Conservation (phyloP, 2,888 invertebrate species). For the Pherbina coryleti region DNA sequence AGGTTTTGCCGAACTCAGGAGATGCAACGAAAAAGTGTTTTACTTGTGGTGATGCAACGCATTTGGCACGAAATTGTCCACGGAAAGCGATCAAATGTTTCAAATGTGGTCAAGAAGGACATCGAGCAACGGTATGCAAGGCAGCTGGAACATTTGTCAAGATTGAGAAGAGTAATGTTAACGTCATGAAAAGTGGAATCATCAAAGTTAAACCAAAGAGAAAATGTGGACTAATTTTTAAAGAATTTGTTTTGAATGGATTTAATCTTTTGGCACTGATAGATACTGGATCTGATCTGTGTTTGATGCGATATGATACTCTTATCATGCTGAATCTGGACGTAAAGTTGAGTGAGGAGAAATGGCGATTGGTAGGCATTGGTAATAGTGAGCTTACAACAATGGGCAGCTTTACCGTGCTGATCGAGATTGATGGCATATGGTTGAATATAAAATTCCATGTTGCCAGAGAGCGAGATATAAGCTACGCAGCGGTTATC, state of each 20-base stretch:
- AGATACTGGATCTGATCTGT: conserved; percentile 31
- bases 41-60: no score
- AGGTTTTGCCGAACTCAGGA: no score
- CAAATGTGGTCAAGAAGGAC: conserved; percentile 1
- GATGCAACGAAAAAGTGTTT: no score
- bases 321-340: conserved; percentile 29
- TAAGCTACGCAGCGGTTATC: no score
- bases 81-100: no score
- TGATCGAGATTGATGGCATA: no score
- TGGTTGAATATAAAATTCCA: no score
- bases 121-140: conserved; percentile 7
- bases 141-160: not conserved
- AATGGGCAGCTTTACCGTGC: conserved; percentile 23
- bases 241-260: conserved; percentile 12
- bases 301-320: conserved; percentile 36
- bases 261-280: conserved; percentile 17
- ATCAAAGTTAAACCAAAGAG: not conserved
- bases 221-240: conserved; percentile 18
- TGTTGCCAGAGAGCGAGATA: no score
- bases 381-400: conserved; percentile 29
- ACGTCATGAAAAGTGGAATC: not conserved
- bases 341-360: conserved; percentile 27
- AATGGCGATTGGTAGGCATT: conserved; percentile 30
- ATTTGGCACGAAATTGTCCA: no score
- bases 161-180: not conserved